phyloP scores from a whole-genome alignment of 2,888 invertebrate species.

The Notocelia uddmanniana region DNA sequence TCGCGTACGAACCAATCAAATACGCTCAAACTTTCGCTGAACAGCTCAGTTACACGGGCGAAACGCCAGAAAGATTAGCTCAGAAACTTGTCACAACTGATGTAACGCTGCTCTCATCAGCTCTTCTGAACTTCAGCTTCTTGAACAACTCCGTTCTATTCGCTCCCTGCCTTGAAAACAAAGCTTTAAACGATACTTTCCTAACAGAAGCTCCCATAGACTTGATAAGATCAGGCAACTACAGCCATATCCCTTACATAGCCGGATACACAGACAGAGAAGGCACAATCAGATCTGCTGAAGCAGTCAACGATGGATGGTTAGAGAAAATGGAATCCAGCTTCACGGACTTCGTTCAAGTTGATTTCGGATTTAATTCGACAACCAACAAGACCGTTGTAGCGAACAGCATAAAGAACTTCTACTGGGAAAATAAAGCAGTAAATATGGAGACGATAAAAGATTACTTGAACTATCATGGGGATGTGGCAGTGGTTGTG shows the following conservation, averaged over 20 bases:
- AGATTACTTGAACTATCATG: slow-evolving; percentile 73
- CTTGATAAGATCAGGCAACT: slow-evolving; percentile 66
- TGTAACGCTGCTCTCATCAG: slow-evolving; percentile 56
- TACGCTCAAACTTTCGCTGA: slow-evolving; percentile 65
- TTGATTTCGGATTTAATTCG: slow-evolving; percentile 63
- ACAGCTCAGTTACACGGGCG: slow-evolving; percentile 63
- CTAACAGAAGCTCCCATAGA: slow-evolving; percentile 69
- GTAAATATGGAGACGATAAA: slow-evolving; percentile 67
- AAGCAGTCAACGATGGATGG: slow-evolving; percentile 65
- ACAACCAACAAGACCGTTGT: slow-evolving; percentile 54
- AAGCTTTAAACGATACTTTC: slow-evolving; percentile 60
- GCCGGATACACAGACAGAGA: slow-evolving; percentile 71
- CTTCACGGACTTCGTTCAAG: slow-evolving; percentile 71
- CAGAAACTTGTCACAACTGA: slow-evolving; percentile 59
- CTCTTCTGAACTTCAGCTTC: slow-evolving; percentile 63
- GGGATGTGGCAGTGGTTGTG: slow-evolving; percentile 69
- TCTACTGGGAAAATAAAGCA: slow-evolving; percentile 64
- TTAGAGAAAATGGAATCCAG: slow-evolving; percentile 67
- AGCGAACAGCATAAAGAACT: slow-evolving; percentile 59
- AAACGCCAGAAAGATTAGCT: slow-evolving; percentile 62
- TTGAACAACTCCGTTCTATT: slow-evolving; percentile 72
- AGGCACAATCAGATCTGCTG: slow-evolving; percentile 69
- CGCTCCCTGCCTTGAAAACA: slow-evolving; percentile 75
- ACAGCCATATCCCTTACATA: slow-evolving; percentile 70
- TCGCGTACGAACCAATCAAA: slow-evolving; percentile 72